phyloP scores from a whole-genome alignment of 2,797 vertebrate genomes.

The Neomorphus geoffroyi region DNA sequence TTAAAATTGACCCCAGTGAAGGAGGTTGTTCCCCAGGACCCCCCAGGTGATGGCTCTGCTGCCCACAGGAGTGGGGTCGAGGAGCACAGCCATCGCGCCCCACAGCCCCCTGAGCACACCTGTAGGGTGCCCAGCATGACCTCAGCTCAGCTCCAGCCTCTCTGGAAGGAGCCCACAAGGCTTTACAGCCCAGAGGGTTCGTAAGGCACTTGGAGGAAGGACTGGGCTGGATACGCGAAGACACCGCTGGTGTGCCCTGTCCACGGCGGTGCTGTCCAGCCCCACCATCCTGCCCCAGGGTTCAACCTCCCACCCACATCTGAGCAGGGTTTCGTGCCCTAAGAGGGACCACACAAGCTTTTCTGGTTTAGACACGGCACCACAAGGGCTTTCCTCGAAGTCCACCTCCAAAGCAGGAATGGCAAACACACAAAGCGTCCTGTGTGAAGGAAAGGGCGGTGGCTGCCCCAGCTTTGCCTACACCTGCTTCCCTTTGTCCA shows the following conservation, averaged over 20 bases:
- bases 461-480: background rate
- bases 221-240: rapidly evolving
- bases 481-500: background rate
- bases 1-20: background rate
- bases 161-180: background rate
- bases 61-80: rapidly evolving
- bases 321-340: background rate
- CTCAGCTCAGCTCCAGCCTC: background rate
- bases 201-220: background rate
- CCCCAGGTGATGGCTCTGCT: rapidly evolving
- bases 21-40: background rate
- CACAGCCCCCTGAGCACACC: background rate
- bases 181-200: background rate
- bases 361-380: background rate
- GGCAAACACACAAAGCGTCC: rapidly evolving
- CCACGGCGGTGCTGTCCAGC: background rate
- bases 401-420: background rate
- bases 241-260: background rate
- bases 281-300: rapidly evolving
- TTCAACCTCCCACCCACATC: background rate
- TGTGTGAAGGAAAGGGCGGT: rapidly evolving
- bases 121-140: background rate
- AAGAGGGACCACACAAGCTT: background rate
- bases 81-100: background rate
- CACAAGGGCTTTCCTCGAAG: background rate